Base-by-base conservation (phyloP, 2,113 vertebrate species). In the Anhinga rufa region DNA sequence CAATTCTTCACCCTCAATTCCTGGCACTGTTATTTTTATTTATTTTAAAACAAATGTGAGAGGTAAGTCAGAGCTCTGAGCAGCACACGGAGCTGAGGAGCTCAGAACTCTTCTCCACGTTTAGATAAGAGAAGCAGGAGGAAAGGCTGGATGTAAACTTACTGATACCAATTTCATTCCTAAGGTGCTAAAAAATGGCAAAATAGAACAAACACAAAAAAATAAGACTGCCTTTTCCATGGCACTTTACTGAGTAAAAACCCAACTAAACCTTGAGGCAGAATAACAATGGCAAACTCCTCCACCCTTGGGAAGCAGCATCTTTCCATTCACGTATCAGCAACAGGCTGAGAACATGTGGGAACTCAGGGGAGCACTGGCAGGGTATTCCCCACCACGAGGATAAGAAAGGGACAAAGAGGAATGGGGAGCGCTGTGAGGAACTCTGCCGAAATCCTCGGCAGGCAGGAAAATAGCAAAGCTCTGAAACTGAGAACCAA, bases 1-100 rank as follows among this genome's bases (percentile, higher is more conserved):
- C 42, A 86, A 79, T 78, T 86, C 60, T 65, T 81, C 72, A 38
- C 88, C 65, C 74, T 42, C 57, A 5, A 9, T 38, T 92, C 77
- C 78, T 75, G 51, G 82, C 54, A 86, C 52, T 42, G 58, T 61
- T 86, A 52, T 49, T 80, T 93, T 82, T 76, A 49, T 80, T 90
- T 90, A 78, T 93, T 95, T 93, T 68, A 74, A 91, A 96, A 88
- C 55, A 92, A 95, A 88, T 0, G 9, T 64, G 76, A 93, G 75
- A 92, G 80, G 46, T 70, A 61, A 90, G 46, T 87, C 64, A 70
- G 55, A 86, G 60, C 65, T 94, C 61, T 52, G 90, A 92, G 71
- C 62, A 77, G 61, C 79, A 79, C 40, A 55, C 2, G 22, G n/a
- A 71, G 66, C 49, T 4, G 7, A 85, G 85, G 34, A 85, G 74